These are phyloP conservation scores for Aphelocoma coerulescens DNA, from an alignment of 2,113 vertebrate genomes.

Conservation along the genomic window DNA sequence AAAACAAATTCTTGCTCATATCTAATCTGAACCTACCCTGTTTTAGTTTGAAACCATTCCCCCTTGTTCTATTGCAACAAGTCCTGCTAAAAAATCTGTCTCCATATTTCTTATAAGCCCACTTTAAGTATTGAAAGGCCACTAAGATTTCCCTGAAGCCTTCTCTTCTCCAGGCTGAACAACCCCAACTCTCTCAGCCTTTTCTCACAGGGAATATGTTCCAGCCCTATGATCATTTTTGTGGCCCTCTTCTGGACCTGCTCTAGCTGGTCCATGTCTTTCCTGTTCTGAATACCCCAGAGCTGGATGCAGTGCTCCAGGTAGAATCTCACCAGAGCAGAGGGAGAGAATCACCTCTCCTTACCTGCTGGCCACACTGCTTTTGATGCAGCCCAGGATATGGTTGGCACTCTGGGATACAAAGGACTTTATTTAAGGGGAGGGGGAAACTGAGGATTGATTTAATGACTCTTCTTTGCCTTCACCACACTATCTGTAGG, in stretches of 20 bases:
- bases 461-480: not conserved
- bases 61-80: not conserved
- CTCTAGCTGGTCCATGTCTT: not conserved
- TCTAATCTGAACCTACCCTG: not conserved
- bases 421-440: not conserved
- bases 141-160: not conserved
- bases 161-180: not conserved
- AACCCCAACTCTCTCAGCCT: not conserved
- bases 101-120: not conserved
- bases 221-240: not conserved
- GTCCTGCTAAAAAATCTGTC: not conserved
- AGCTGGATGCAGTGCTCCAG: not conserved
- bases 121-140: not conserved
- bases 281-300: not conserved
- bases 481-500: not conserved
- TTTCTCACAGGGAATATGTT: not conserved
- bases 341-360: not conserved
- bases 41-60: not conserved
- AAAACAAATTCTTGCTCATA: not conserved
- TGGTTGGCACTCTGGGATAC: not conserved
- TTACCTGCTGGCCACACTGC: accelerated
- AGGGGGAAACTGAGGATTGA: not conserved
- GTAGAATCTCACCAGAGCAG: not conserved
- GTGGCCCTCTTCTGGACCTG: not conserved
- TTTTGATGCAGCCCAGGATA: not conserved